Evolutionary conservation across 37 sponge, comb jelly and placozoan genomes (phyloP).

Genomic region (Tethya wilhelma): DNA sequence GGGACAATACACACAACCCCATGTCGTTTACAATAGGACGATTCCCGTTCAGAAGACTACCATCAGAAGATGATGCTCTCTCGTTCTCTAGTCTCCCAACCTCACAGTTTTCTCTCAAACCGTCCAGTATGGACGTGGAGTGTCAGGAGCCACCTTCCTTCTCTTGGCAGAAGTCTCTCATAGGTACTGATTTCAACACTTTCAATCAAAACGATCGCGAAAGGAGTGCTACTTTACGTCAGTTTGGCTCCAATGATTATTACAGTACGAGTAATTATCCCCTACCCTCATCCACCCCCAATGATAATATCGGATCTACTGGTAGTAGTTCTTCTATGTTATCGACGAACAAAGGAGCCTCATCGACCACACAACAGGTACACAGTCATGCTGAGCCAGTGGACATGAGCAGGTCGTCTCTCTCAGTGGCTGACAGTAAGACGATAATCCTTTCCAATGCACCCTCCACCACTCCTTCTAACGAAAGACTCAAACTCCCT

Average conservation of each 20-base stretch:
- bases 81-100: constrained; percentile 68
- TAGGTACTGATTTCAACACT: not conserved
- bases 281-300: constrained; percentile 23
- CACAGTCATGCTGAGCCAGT: not conserved
- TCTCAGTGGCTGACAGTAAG: constrained; percentile 33
- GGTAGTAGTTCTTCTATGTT: not conserved
- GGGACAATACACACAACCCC: too few relatives aligned
- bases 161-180: not conserved
- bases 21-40: not conserved
- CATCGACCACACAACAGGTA: constrained; percentile 1
- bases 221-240: not conserved
- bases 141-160: not conserved
- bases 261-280: not conserved
- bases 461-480: not conserved
- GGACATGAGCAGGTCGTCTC: constrained; percentile 29
- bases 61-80: too few relatives aligned
- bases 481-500: not conserved
- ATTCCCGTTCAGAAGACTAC: constrained; percentile 9
- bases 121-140: constrained; percentile 31
- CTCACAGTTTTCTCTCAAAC: constrained; percentile 60
- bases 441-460: constrained; percentile 35
- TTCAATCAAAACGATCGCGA: not conserved
- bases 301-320: not conserved
- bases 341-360: not conserved
- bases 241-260: not conserved